Base-by-base conservation (phyloP, 92 coral and sea anemone species). In the Porites cylindrica region DNA sequence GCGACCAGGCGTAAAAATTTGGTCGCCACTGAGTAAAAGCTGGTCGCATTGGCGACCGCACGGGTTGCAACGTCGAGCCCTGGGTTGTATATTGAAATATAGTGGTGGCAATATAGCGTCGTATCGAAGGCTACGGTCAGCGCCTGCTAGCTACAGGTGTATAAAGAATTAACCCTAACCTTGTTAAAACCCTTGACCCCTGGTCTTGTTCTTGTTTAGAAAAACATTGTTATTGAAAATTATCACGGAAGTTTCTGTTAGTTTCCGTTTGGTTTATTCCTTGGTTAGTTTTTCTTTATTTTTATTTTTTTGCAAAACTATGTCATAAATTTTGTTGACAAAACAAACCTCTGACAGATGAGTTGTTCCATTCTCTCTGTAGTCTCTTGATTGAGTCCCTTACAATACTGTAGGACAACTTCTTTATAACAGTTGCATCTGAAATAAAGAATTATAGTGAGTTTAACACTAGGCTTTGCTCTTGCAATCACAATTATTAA, bases 341-440 rank as follows among this genome's bases (percentile, higher is more conserved):
- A 21, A 69, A 50, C 82, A 47, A 81, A 92, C 95, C 95, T 84
- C 54, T 83, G 79, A 20, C 81, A 78, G 53, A 91, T 52, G 18
- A 92, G 61, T 13, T 86, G 86, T 32, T 58, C 82, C 19, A 92
- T 61, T 62, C 93, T 86, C 26, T 90, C 91, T 19, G 84, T 79
- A n/a, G 83, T 89, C 88, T 85, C 93, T 53, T 77, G 91, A 52
- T 90, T 93, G 83, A 88, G 93, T 58, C 75, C 67, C 81, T 86
- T 90, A 71, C 88, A 56, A 80, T 90, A 95, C 82, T 95, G 98
- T 13, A 88, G 93, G 19, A 93, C 75, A 17, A 95, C 83, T 68
- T 89, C 93, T 83, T 83, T 89, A 56, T 88, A 95, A 66, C 88
- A 81, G 61, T 92, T 89, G 12, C 90, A 89, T 26, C 94, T 88